Percentiles rank a stretch among this genome's conserved stretches.
Conservation (phyloP, 2,113 vertebrate species). For the Notothenia coriiceps region DNA sequence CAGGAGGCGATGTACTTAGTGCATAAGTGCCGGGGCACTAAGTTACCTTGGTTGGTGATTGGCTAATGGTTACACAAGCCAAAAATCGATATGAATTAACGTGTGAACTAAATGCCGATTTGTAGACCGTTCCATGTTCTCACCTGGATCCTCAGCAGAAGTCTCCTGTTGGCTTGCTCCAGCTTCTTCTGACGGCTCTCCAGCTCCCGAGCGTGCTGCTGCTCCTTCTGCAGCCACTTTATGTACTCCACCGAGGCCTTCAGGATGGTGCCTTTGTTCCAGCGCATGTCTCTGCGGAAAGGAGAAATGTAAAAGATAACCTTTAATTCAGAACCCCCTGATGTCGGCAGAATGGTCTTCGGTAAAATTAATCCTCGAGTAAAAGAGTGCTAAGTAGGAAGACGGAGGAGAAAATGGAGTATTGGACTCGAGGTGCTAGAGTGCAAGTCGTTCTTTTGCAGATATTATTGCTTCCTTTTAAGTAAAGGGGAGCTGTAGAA, state of each 20-base stretch:
- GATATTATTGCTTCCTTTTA: conserved; percentile 80
- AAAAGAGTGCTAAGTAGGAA: conserved; percentile 86
- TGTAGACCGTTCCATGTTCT: conserved; percentile 22
- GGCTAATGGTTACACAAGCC: too few relatives aligned
- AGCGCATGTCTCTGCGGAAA: conserved; percentile 96
- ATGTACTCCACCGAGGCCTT: conserved; percentile 99
- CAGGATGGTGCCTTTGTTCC: conserved; percentile 99
- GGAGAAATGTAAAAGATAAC: conserved; percentile 86
- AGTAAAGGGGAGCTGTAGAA: conserved; percentile 66
- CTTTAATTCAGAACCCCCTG: conserved; percentile 90
- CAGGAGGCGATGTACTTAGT: too few relatives aligned
- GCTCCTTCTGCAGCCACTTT: conserved; percentile 99
- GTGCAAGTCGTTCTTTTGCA: conserved; percentile 79
- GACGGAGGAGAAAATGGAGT: conserved; percentile 54
- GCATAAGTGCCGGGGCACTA: too few relatives aligned
- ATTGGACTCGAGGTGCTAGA: conserved; percentile 73
- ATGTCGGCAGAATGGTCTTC: conserved; percentile 95
- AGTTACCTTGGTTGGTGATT: too few relatives aligned
- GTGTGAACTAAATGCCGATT: not conserved
- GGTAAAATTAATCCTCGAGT: conserved; percentile 98
- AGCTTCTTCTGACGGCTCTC: conserved; percentile 97
- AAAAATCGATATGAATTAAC: too few relatives aligned
- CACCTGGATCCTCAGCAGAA: conserved; percentile 97
- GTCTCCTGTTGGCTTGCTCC: conserved; percentile 93
- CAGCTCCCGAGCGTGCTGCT: conserved; percentile 94